Conservation (phyloP, 2,113 vertebrate genomes). For the Albula goreensis region DNA sequence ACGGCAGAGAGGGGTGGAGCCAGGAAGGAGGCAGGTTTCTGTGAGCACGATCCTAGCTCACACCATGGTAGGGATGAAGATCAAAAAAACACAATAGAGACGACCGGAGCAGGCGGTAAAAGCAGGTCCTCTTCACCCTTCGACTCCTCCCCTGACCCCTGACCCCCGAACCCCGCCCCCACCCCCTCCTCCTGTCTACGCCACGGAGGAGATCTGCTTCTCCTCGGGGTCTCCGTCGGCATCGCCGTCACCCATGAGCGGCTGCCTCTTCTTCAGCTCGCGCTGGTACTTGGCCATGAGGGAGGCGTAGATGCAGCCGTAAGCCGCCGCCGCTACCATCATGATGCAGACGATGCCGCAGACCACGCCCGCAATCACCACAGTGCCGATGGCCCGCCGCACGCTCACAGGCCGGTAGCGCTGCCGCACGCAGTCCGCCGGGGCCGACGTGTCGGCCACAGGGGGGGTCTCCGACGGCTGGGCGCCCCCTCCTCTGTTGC, state of each 20-base stretch:
- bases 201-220: conserved; percentile 97
- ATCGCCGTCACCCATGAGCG: conserved; percentile 92
- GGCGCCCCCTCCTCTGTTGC: conserved; percentile 72
- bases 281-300: conserved; percentile 98
- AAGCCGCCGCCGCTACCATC: conserved; percentile 97
- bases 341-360: conserved; percentile 97
- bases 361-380: conserved; percentile 93
- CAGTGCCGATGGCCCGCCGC: conserved; percentile 91
- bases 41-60: conserved; percentile 32
- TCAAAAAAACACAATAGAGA: not conserved
- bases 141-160: no score
- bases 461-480: conserved; percentile 64
- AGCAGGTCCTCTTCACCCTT: not conserved
- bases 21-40: conserved; percentile 28
- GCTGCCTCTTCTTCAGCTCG: conserved; percentile 96
- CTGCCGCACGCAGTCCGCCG: conserved; percentile 75
- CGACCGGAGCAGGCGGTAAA: not conserved
- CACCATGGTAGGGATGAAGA: conserved; percentile 44
- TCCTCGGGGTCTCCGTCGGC: conserved; percentile 84
- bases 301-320: conserved; percentile 96
- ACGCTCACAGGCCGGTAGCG: conserved; percentile 88
- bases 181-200: conserved; percentile 67
- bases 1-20: not conserved
- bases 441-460: conserved; percentile 43
- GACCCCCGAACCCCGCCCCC: not conserved